Conservation (phyloP, 1,140 invertebrate genomes). For the Lutraria rhynchaena region DNA sequence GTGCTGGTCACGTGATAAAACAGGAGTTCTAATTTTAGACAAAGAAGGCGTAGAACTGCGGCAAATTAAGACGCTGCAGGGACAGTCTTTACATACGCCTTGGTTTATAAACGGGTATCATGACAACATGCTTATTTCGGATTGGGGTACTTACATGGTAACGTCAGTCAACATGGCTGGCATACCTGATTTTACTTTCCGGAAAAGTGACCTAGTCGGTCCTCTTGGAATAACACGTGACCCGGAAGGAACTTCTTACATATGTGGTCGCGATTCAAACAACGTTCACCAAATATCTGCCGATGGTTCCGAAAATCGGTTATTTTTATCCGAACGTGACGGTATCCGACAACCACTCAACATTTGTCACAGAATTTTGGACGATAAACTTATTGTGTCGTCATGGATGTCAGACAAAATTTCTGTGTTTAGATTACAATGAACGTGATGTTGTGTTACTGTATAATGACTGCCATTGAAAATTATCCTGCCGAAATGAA, state of each 20-base stretch:
- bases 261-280: constrained; percentile 51
- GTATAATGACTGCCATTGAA: no score
- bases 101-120: constrained; percentile 29
- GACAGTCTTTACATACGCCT: constrained; percentile 41
- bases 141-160: constrained; percentile 48
- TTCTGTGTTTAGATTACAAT: constrained; percentile 34
- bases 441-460: no score
- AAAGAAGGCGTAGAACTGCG: not conserved
- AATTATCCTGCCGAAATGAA: no score
- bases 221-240: constrained; percentile 34
- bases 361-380: constrained; percentile 14
- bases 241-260: constrained; percentile 45
- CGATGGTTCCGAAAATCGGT: constrained; percentile 12
- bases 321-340: constrained; percentile 35
- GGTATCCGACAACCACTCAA: constrained; percentile 50
- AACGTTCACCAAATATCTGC: constrained; percentile 42
- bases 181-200: not conserved
- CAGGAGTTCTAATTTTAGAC: constrained; percentile 39
- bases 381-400: constrained; percentile 47
- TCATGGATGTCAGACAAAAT: constrained; percentile 58
- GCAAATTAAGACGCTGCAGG: constrained; percentile 18
- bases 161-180: constrained; percentile 5
- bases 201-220: constrained; percentile 33
- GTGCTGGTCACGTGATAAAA: constrained; percentile 44
- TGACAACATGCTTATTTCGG: constrained; percentile 35